Conservation (phyloP, 2,797 vertebrate species). For the Forpus xanthops region DNA sequence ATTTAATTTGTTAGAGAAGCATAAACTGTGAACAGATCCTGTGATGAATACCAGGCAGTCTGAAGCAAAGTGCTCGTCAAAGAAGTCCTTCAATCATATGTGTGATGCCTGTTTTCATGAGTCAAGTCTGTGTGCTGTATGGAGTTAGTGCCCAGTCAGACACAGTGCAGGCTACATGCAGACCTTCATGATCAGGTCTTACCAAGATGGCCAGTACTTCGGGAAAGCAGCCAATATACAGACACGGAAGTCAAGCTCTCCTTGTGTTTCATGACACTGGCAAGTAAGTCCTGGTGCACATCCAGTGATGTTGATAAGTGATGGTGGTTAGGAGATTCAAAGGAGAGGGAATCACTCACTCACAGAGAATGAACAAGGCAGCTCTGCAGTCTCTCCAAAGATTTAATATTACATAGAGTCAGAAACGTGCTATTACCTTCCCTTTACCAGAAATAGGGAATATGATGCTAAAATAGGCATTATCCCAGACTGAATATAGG, state of each 20-base stretch:
- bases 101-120: neutral
- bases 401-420: neutral
- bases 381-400: neutral
- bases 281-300: neutral
- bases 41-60: neutral
- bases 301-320: neutral
- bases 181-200: neutral
- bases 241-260: neutral
- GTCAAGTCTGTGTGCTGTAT: neutral
- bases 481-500: neutral
- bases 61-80: neutral
- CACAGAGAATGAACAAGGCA: neutral
- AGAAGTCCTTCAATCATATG: neutral
- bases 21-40: neutral
- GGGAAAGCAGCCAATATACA: neutral
- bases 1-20: neutral
- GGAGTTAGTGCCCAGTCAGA: neutral
- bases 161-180: neutral
- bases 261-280: neutral
- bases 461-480: neutral
- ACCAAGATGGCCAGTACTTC: neutral
- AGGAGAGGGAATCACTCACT: neutral
- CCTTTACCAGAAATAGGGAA: neutral
- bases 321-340: rapidly evolving
- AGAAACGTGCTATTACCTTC: neutral